A percentile compares a stretch with the other conserved stretches of the same genome.
These are phyloP conservation scores for Mugil cephalus DNA, from an alignment of 2,113 vertebrate species.

Conservation along the genomic window DNA sequence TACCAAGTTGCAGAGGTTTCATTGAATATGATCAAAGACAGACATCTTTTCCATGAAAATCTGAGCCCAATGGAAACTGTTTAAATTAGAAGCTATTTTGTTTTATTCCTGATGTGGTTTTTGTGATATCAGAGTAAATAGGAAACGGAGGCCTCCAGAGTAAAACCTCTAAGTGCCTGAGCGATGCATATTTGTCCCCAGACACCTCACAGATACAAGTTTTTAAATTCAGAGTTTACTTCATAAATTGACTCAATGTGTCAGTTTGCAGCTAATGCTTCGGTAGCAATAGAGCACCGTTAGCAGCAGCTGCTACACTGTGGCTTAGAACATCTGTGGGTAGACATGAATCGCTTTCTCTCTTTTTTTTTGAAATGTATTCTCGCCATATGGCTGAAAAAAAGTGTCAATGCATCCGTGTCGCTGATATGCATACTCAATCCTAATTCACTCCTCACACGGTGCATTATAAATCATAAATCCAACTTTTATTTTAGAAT, in stretches of 20 bases:
- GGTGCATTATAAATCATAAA: no score
- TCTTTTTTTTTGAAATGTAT: background rate
- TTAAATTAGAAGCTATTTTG: background rate
- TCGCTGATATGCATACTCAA: no score
- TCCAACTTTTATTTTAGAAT: no score
- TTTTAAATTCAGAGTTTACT: slow-evolving; percentile 14
- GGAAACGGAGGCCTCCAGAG: slow-evolving; percentile 6
- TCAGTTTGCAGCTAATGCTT: slow-evolving; percentile 19
- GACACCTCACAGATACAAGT: slow-evolving; percentile 23
- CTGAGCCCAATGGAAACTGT: background rate
- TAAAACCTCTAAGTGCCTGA: slow-evolving; percentile 17
- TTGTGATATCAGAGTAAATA: slow-evolving; percentile 34
- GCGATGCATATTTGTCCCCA: slow-evolving; percentile 34
- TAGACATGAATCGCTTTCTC: background rate
- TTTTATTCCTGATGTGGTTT: slow-evolving; percentile 25
- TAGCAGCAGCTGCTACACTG: background rate
- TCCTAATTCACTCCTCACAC: no score
- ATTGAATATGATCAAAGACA: background rate
- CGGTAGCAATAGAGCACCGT: background rate
- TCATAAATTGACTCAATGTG: background rate
- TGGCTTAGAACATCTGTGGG: background rate
- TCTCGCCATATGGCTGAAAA: background rate
- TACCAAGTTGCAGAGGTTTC: background rate
- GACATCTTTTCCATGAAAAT: background rate
- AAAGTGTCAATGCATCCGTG: background rate